These are phyloP conservation scores for Acrocephalus kingi DNA, from an alignment of 2,113 vertebrate species.

Conservation along the genomic window DNA sequence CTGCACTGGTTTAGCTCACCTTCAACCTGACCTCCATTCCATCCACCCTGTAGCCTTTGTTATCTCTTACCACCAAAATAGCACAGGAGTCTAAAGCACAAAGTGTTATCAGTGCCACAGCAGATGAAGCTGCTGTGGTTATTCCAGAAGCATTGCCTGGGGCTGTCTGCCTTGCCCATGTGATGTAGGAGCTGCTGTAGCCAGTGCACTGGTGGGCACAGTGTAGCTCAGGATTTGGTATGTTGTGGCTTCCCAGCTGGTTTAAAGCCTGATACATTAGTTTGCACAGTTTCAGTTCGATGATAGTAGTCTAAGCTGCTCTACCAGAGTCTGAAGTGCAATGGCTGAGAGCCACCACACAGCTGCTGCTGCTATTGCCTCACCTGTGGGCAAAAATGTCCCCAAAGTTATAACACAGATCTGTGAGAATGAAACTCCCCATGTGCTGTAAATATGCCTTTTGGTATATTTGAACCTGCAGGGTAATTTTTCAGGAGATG, in stretches of 20 bases:
- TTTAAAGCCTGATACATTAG: neutral
- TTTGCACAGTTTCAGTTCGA: neutral
- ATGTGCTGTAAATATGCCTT: neutral
- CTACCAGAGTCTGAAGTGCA: neutral
- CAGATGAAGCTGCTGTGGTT: accelerated
- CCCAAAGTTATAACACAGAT: neutral
- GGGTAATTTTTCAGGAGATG: neutral
- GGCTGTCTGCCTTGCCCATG: neutral
- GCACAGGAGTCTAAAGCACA: neutral
- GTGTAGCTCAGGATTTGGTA: neutral
- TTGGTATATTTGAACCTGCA: neutral
- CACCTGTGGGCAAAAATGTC: neutral
- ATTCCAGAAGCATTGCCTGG: neutral
- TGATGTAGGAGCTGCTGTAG: neutral
- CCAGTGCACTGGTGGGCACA: neutral
- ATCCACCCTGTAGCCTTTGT: neutral
- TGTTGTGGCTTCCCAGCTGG: neutral
- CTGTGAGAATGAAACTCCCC: neutral
- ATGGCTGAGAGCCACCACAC: neutral
- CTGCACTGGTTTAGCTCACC: neutral
- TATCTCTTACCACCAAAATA: neutral
- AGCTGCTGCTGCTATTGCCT: neutral
- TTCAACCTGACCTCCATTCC: neutral
- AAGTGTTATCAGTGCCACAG: neutral
- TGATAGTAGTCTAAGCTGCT: neutral